phyloP scores from a whole-genome alignment of 2,797 vertebrate genomes.

The Gymnodraco acuticeps region DNA sequence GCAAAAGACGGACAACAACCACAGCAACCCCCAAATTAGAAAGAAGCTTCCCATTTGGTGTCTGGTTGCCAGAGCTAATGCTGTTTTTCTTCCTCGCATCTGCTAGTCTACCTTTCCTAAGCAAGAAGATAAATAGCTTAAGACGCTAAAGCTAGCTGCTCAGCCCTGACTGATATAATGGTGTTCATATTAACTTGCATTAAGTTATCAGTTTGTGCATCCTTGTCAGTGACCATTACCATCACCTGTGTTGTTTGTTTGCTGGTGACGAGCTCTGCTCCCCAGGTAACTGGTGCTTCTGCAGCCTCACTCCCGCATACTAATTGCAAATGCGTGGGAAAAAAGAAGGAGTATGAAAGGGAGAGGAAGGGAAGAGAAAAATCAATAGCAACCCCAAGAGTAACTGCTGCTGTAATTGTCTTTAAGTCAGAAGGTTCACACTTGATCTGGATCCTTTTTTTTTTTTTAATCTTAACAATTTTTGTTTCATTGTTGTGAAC shows the following conservation, averaged over 20 bases:
- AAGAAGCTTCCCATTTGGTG: slow-evolving; percentile 36
- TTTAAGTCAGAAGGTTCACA: slow-evolving; percentile 74
- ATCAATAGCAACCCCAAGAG: slow-evolving; percentile 74
- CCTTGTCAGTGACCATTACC: slow-evolving; percentile 11
- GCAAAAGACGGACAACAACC: slow-evolving; percentile 30
- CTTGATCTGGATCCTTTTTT: slow-evolving; percentile 21
- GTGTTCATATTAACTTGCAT: slow-evolving; percentile 9
- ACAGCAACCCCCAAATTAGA: slow-evolving; percentile 39
- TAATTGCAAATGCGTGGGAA: slow-evolving; percentile 80
- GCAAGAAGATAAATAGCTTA: slow-evolving; percentile 10
- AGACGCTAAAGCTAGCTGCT: slow-evolving; percentile 21
- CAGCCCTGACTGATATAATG: slow-evolving; percentile 1
- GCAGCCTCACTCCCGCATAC: slow-evolving; percentile 66
- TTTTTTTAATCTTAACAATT: slow-evolving; percentile 7
- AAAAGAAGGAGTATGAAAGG: slow-evolving; percentile 51
- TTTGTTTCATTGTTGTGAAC: not conserved
- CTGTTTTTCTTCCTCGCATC: slow-evolving; percentile 14
- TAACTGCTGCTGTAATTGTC: slow-evolving; percentile 74
- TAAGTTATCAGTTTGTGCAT: slow-evolving; percentile 5
- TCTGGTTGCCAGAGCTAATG: slow-evolving; percentile 33
- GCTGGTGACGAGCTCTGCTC: slow-evolving; percentile 47
- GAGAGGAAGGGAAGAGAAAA: slow-evolving; percentile 48
- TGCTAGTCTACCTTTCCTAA: slow-evolving; percentile 10
- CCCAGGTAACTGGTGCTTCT: slow-evolving; percentile 53
- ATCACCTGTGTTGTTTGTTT: slow-evolving; percentile 37